Evolutionary conservation across 2,113 vertebrate species (phyloP), one percentile per base, ranked within the genome.

Genomic region (Phrynosoma blainvillii): DNA sequence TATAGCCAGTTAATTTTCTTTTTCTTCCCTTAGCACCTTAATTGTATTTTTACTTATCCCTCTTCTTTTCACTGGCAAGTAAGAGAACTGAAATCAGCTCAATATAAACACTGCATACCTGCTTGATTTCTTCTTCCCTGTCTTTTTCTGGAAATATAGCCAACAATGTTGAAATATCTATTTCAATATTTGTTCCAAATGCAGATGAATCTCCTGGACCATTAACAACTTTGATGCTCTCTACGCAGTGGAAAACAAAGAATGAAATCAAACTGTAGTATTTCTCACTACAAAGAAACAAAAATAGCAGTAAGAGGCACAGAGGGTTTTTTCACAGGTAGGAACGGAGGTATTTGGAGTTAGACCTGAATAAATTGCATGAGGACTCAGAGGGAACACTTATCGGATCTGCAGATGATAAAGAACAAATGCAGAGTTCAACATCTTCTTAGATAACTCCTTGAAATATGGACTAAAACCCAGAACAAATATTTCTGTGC

Each of bases 91-190:
- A 65, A 90, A 88, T 52, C 20, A 92, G 10, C 20, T 74, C 56
- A 25, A 14, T n/a, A 4, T 1, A 88, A 54, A 84, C 40, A 1
- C 87, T 91, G 89, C 14, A 0, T 88, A 99, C 99, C 97, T 98
- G 96, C 91, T 96, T 95, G 18, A 92, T 25, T 92, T 99, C 98
- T 56, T 95, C 84, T 0, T 89, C 65, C 20, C 84, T 96, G 4
- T 94, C 90, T 36, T 91, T 70, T 65, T 84, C 76, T 2, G 98
- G 97, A 20, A 98, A 92, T 75, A 86, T 88, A 5, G 94, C 77
- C 94, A 98, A 93, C 79, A 99, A 74, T 47, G 30, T 70, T 7
- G 89, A 82, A 9, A 98, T 89, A 89, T 96, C 95, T 85, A 99
- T 93, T 82, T 96, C 92, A 66, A 97, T 89, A 90, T 96, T 93